A percentile compares a stretch with the other conserved stretches of the same genome.
Evolutionary conservation across 2,113 vertebrate species (phyloP).

Genomic region (Lipotes vexillifer): DNA sequence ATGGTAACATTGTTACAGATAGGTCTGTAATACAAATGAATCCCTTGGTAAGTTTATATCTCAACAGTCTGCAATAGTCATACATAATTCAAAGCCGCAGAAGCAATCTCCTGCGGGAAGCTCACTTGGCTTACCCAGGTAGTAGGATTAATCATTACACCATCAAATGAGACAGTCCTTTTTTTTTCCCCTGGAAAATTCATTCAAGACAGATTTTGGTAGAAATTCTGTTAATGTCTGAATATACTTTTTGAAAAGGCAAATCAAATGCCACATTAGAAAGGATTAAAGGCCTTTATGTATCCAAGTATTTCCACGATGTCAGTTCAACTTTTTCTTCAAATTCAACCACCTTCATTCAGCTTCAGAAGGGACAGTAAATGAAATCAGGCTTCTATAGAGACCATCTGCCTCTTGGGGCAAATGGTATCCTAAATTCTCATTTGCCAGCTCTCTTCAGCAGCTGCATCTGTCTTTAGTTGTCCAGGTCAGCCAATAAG

Average conservation of each 20-base stretch:
- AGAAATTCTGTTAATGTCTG: constrained; percentile 38
- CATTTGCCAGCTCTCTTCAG: constrained; percentile 28
- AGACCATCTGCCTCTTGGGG: neutral
- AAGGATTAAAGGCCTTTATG: constrained; percentile 46
- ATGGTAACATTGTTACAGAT: constrained; percentile 10
- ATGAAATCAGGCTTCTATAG: neutral
- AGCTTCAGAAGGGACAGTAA: constrained; percentile 30
- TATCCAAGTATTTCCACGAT: constrained; percentile 33
- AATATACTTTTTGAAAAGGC: constrained; percentile 44
- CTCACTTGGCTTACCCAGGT: constrained; percentile 32
- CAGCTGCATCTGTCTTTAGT: neutral
- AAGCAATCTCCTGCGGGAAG: constrained; percentile 42
- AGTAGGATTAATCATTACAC: constrained; percentile 59
- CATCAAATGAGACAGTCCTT: constrained; percentile 58
- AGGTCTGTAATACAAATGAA: constrained; percentile 39
- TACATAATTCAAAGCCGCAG: constrained; percentile 59
- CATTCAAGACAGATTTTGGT: constrained; percentile 42
- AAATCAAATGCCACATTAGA: constrained; percentile 52
- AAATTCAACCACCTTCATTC: constrained; percentile 31
- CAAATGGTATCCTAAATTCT: neutral
- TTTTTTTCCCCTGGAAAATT: neutral
- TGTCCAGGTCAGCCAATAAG: constrained; percentile 35
- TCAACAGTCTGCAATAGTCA: constrained; percentile 54
- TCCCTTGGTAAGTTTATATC: constrained; percentile 23
- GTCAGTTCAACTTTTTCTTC: constrained; percentile 35